Conservation (phyloP, 2,888 invertebrate genomes). For the Sinhomidia bicolor region DNA sequence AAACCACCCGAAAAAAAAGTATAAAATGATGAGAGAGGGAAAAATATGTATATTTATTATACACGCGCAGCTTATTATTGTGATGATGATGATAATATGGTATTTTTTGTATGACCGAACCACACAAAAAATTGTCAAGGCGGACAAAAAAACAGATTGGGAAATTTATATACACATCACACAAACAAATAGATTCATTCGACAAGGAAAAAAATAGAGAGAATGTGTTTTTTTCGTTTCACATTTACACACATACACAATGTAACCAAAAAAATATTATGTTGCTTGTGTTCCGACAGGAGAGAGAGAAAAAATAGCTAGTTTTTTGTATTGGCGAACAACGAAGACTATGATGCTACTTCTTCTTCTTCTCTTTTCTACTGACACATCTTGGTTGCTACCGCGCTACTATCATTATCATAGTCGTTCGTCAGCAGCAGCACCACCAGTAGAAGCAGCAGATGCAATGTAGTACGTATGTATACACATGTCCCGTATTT, state of each 20-base stretch:
- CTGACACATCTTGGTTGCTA: too few relatives aligned
- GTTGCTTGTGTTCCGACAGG: too few relatives aligned
- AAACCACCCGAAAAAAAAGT: not conserved
- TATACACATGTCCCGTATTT: not conserved
- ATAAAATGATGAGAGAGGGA: not conserved
- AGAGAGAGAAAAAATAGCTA: not conserved
- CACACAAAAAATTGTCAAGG: conserved; percentile 4
- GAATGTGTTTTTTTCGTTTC: too few relatives aligned
- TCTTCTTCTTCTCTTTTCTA: not conserved
- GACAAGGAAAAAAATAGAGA: not conserved
- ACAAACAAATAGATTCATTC: not conserved
- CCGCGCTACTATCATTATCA: not conserved
- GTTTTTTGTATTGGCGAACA: not conserved
- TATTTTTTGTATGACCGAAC: not conserved
- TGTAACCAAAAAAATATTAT: conserved; percentile 27
- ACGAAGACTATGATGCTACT: not conserved
- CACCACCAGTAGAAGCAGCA: too few relatives aligned
- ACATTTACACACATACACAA: not conserved
- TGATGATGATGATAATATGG: too few relatives aligned
- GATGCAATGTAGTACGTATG: not conserved
- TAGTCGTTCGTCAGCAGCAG: not conserved
- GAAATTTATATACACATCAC: not conserved
- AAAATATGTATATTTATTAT: too few relatives aligned
- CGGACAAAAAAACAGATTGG: not conserved
- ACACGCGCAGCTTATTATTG: too few relatives aligned